These are phyloP conservation scores for Sorex maritimensis DNA, from an alignment of 2,797 vertebrate genomes.

Conservation along the genomic window DNA sequence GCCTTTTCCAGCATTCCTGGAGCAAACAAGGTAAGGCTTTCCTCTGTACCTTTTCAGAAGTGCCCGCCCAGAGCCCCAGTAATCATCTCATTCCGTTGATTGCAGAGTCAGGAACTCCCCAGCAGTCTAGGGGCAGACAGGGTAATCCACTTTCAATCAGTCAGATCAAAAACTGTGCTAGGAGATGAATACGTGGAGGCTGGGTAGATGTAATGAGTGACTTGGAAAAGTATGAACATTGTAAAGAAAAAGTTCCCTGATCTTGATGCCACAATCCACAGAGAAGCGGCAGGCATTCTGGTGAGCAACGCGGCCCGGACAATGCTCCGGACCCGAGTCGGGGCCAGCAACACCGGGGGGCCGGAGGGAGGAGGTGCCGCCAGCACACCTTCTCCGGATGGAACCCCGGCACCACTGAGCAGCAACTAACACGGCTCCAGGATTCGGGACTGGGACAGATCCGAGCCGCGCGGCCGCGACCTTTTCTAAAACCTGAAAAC, in stretches of 20 bases:
- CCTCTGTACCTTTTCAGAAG: not conserved
- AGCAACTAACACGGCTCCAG: too few relatives aligned
- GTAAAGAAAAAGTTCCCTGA: constrained; percentile 27
- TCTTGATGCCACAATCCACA: too few relatives aligned
- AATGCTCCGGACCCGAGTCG: too few relatives aligned
- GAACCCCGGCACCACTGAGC: too few relatives aligned
- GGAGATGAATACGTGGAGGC: not conserved
- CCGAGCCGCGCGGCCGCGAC: too few relatives aligned
- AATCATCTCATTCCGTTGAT: not conserved
- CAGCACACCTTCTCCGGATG: too few relatives aligned
- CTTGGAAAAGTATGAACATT: not conserved
- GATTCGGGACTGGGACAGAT: too few relatives aligned
- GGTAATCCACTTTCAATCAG: not conserved
- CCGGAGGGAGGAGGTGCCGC: too few relatives aligned
- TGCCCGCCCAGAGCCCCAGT: not conserved
- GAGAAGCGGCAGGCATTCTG: too few relatives aligned
- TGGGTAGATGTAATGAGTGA: not conserved
- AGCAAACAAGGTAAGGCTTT: constrained; percentile 76
- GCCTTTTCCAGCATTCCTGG: constrained; percentile 63
- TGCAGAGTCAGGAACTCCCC: not conserved
- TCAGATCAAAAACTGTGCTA: not conserved
- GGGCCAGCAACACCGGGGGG: too few relatives aligned
- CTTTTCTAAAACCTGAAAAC: too few relatives aligned
- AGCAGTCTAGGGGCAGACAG: not conserved
- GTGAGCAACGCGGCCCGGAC: too few relatives aligned